Base-by-base conservation (phyloP, 2,113 vertebrate species). In the Cyanoderma ruficeps region DNA sequence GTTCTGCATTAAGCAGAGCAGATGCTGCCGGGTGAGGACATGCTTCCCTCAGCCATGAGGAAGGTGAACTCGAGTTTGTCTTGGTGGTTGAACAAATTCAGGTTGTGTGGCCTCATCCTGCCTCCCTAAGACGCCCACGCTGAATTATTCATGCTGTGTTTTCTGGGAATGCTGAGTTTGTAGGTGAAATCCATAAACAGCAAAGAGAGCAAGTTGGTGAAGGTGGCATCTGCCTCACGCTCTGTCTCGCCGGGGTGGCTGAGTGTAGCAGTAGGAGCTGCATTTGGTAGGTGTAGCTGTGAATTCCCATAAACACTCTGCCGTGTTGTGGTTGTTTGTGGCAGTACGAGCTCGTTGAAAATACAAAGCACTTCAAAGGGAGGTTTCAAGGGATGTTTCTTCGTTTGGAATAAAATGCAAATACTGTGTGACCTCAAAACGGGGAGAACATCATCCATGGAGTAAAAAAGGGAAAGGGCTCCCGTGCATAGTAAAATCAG, bases 131-230 rank as follows among this genome's bases (percentile, higher is more conserved):
- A 31, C 0, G 10, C 83, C 56, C 13, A 0, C 24, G 11, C 67
- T 94, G 89, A 91, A 77, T 91, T 93, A 89, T 47, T 93, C 63
- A 56, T 64, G 19, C 6, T 18, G 89, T 97, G 5, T 85, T 84
- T 96, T 90, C 85, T 82, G 64, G 79, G 95, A 77, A 74, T 24
- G 55, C 78, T 12, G 14, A 57, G 50, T 89, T 91, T 77, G 94
- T 93, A 61, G 81, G 14, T 88, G 85, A 95, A 74, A 96, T 77
- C 63, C 75, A 13, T 69, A 74, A 93, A 94, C 90, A 87, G 70
- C 56, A 30, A 53, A 76, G 65, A 65, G 75, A 49, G 83, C 18
- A 68, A 79, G 70, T 71, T 55, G 67, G 50, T 68, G 53, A 91
- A 79, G 75, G 52, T 67, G 72, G 81, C 41, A 13, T 55, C 79